Percentiles rank a stretch among this genome's conserved stretches.
phyloP scores from a whole-genome alignment of 2,113 vertebrate species.

The Cranoglanis bouderius region DNA sequence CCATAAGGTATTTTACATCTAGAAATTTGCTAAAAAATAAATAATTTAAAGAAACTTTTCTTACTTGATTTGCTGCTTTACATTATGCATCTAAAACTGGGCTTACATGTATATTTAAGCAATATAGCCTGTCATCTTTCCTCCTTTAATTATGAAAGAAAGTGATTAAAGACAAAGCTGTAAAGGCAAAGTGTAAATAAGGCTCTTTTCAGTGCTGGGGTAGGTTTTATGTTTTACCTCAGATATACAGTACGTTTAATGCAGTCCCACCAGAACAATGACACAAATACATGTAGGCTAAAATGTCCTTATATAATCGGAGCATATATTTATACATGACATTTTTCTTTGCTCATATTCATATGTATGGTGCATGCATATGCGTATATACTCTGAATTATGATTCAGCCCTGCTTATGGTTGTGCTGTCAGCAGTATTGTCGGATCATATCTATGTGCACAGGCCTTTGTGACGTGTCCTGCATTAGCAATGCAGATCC shows the following conservation, averaged over 20 bases:
- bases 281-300: neutral
- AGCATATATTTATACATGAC: conserved; percentile 17
- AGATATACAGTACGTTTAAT: neutral
- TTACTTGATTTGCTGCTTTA: neutral
- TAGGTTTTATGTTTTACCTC: neutral
- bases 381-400: neutral
- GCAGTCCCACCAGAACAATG: neutral
- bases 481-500: conserved; percentile 45
- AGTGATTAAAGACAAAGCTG: neutral
- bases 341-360: neutral
- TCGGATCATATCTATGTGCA: conserved; percentile 40
- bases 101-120: neutral
- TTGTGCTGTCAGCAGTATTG: conserved; percentile 39
- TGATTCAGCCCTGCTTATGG: conserved; percentile 13
- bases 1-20: neutral
- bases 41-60: neutral
- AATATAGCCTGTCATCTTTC: neutral
- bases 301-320: neutral
- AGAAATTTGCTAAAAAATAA: neutral
- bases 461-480: conserved; percentile 13
- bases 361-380: neutral
- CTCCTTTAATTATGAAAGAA: neutral
- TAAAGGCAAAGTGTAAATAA: neutral
- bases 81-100: neutral
- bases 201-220: neutral